Conservation (phyloP, 2,888 invertebrate species). For the Torymus aiolomorphi region DNA sequence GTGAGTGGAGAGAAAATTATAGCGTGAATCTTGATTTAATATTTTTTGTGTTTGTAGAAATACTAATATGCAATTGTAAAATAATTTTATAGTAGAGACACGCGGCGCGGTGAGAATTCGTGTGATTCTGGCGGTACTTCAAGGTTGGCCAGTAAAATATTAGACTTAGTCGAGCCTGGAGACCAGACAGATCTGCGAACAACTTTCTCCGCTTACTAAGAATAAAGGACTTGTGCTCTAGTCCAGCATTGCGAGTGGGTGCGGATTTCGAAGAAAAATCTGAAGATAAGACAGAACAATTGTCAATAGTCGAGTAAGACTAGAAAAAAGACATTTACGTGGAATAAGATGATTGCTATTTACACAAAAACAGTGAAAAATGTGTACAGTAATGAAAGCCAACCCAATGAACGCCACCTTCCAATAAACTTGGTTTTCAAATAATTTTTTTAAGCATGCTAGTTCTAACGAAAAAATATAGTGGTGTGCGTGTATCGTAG, state of each 20-base stretch:
- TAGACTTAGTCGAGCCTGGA: conserved; percentile 71
- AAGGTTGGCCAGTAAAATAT: conserved; percentile 73
- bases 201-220: conserved; percentile 42
- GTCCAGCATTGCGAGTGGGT: conserved; percentile 64
- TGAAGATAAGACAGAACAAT: conserved; percentile 49
- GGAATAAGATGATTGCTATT: conserved; percentile 58
- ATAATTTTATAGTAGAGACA: conserved; percentile 66
- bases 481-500: conserved; percentile 64
- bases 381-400: conserved; percentile 69
- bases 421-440: conserved; percentile 73
- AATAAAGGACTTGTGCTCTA: conserved; percentile 63
- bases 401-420: conserved; percentile 67
- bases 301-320: conserved; percentile 44
- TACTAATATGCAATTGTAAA: conserved; percentile 56
- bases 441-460: conserved; percentile 74
- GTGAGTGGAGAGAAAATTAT: conserved; percentile 5
- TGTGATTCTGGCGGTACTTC: conserved; percentile 63
- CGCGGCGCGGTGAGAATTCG: conserved; percentile 61
- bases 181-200: conserved; percentile 59
- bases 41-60: conserved; percentile 4
- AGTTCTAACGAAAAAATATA: conserved; percentile 67
- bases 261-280: conserved; percentile 42
- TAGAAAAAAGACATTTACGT: conserved; percentile 48
- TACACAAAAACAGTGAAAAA: conserved; percentile 59
- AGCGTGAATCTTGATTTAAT: background rate